Base-by-base conservation (phyloP, 2,888 invertebrate genomes). In the Galeopsomyia nigrocyanea region DNA sequence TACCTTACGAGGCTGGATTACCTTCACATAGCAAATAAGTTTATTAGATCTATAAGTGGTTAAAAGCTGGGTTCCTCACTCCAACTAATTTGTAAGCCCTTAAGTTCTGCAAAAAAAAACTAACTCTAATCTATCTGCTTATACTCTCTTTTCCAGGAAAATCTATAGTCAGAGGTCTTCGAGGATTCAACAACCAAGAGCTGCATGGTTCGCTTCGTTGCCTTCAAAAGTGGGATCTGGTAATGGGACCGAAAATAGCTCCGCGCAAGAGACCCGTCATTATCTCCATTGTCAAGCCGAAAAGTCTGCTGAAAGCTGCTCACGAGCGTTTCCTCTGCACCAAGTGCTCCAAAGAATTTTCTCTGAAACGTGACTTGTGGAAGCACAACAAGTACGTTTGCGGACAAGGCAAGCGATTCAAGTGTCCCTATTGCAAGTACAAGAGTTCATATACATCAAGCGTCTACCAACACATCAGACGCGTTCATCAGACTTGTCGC, bases 361-460 rank as follows among this genome's bases (percentile, higher is more conserved):
- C 81, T 3, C 73, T 79, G 53, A 84, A 84, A 74, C 79, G 81
- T 66, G 84, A 83, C 68, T 79, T 88, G 63, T 84, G 83, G 76
- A 86, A 87, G 0, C 88, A 88, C 77, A 80, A 86, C 79, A 86
- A 86, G 73, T 87, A 87, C 76, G 87, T 87, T 69, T 88, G 88
- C 77, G 88, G 88, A 5, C 86, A 87, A 73, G 86, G 84, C 72
- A 86, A 87, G 2, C 84, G 87, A 72, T 88, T 88, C 78, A 84
- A 85, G 77, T 88, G 88, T 75, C 87, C 86, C 69, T 84, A 87
- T 69, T 88, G 88, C 79, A 79, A 75, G 81, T 62, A 63, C 39
- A 73, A 56, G 39, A 62, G 62, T 16, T 1, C 6, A 3, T 31
- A 51, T 19, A 78, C 82, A 2, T 79, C 79, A 51, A 79, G 80